These are phyloP conservation scores for Drosophila busckii DNA, from an alignment of 1,140 invertebrate species.

Conservation along the genomic window DNA sequence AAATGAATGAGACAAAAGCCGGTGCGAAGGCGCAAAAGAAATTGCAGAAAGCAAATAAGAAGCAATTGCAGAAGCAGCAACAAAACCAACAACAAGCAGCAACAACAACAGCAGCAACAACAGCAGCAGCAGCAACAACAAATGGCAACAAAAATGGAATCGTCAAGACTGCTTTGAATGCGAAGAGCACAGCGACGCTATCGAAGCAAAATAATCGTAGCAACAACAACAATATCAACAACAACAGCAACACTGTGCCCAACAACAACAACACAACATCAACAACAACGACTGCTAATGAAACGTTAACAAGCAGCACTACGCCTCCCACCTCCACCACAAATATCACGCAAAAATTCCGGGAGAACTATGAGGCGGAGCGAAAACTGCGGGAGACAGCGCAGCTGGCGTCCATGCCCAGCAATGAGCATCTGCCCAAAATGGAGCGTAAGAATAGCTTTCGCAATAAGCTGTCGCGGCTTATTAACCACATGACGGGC, in stretches of 20 bases:
- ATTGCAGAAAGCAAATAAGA: slow-evolving; percentile 61
- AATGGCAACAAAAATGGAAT: slow-evolving; percentile 47
- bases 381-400: slow-evolving; percentile 13
- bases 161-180: slow-evolving; percentile 21
- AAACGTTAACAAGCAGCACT: too few relatives aligned
- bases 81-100: slow-evolving; percentile 34
- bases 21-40: slow-evolving; percentile 68
- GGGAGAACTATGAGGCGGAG: slow-evolving; percentile 45
- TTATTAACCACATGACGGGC: slow-evolving; percentile 67
- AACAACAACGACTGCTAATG: slow-evolving; percentile 13
- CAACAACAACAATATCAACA: slow-evolving; percentile 30
- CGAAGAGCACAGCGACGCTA: slow-evolving; percentile 23
- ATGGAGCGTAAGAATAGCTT: slow-evolving; percentile 76
- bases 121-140: slow-evolving; percentile 17
- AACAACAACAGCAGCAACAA: slow-evolving; percentile 21
- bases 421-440: slow-evolving; percentile 49
- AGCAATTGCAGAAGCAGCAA: slow-evolving; percentile 57
- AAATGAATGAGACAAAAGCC: slow-evolving; percentile 68
- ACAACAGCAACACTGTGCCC: slow-evolving; percentile 48
- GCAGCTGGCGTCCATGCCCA: slow-evolving; percentile 4
- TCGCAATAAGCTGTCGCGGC: slow-evolving; percentile 58
- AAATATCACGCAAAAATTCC: slow-evolving; percentile 48
- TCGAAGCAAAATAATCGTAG: slow-evolving; percentile 15
- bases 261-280: slow-evolving; percentile 48
- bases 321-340: slow-evolving; percentile 10